Evolutionary conservation across 2,797 vertebrate genomes (phyloP), one percentile per base, ranked within the genome.

Genomic region (Enteromius anoplus): DNA sequence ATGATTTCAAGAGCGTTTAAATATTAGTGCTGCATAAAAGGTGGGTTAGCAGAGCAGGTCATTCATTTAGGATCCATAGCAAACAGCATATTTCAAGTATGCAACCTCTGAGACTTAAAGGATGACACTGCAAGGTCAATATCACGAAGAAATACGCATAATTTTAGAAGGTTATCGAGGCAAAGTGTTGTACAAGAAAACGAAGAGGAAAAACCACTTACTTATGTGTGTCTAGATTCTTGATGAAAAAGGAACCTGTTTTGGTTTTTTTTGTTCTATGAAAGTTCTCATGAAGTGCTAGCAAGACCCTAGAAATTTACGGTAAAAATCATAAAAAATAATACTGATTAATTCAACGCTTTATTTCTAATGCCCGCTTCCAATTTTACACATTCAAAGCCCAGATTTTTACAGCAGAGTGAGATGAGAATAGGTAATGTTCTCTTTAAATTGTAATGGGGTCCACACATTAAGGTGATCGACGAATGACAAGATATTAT

Each of bases 11-110:
- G 37, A 64, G 51, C 29, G 75, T 72, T 79, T 73, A 17, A 75
- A 82, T 60, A 47, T 23, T 66, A 53, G 34, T 23, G 26, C 17
- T 1, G 47, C 45, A 21, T 5, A 21, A 53, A 66, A 64, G 65
- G 40, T 29, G 17, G 40, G 29, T 75, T 77, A 45, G 21, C 68
- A 26, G 32, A 62, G 64, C 47, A 32, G 32, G 79, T 75, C 73
- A 19, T 64, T 81, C 66, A 78, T 72, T 71, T 60, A n/a, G 51
- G 47, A 77, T 73, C 85, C 49, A 65, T 58, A 45, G 82, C 66
- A 65, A 78, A 73, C 58, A 8, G 40, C 21, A 45, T 42, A 71
- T 70, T 70, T 71, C 4, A 70, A 83, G 37, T 5, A 70, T 40
- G 68, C 37, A 66, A 73, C 55, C 76, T 79, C 40, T 71, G 34